These are phyloP conservation scores for Malurus elegans DNA, from an alignment of 2,113 vertebrate species.

Conservation along the genomic window DNA sequence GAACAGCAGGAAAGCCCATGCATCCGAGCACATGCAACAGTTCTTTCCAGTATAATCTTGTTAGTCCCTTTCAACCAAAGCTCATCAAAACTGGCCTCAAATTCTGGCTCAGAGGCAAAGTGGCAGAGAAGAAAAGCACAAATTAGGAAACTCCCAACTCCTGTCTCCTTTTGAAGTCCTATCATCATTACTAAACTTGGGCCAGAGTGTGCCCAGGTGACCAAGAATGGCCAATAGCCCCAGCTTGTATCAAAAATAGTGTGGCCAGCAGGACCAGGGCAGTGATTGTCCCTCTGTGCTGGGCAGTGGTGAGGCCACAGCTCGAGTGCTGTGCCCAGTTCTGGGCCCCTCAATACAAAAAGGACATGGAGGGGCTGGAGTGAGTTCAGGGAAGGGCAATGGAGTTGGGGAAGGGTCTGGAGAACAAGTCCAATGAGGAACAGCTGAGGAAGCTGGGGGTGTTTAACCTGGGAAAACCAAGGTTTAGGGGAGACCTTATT, in stretches of 20 bases:
- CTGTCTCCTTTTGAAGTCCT: background rate
- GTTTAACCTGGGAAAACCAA: background rate
- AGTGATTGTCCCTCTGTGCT: background rate
- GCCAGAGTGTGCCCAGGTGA: background rate
- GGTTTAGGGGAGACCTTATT: background rate
- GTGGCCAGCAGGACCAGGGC: background rate
- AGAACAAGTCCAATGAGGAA: background rate
- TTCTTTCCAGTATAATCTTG: background rate
- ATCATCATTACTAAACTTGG: background rate
- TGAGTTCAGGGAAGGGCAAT: background rate
- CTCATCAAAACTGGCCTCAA: background rate
- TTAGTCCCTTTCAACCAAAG: background rate
- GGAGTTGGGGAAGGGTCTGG: background rate
- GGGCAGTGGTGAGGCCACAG: background rate
- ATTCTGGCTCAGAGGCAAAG: background rate
- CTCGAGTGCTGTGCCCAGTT: background rate
- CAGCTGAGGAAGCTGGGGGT: fast-evolving
- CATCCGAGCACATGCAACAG: background rate
- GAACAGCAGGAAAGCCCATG: background rate
- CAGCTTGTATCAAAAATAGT: background rate
- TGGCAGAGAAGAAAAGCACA: background rate
- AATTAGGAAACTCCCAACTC: background rate
- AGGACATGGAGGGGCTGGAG: background rate
- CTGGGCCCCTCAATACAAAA: background rate
- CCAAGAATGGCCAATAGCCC: background rate